A percentile compares a stretch with the other conserved stretches of the same genome.
These are phyloP conservation scores for Cololabis saira DNA, from an alignment of 2,113 vertebrate genomes.

Conservation along the genomic window DNA sequence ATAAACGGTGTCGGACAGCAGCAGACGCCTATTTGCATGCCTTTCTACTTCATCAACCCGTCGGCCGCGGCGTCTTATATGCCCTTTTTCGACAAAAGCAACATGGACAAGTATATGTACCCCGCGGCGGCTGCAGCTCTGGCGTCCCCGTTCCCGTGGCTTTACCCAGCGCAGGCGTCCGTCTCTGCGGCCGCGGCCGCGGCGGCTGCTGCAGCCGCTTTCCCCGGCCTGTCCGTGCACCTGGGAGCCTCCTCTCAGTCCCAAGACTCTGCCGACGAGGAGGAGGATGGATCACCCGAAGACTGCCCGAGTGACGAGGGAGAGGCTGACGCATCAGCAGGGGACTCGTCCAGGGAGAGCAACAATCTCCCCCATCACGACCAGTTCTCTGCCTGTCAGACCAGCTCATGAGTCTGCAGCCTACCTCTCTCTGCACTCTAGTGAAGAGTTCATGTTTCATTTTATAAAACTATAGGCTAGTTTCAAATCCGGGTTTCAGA, in stretches of 20 bases:
- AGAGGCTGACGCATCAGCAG: conserved; percentile 47
- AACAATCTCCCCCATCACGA: conserved; percentile 57
- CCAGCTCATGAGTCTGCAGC: conserved; percentile 58
- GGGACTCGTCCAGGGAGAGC: conserved; percentile 59
- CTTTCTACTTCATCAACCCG: conserved; percentile 92
- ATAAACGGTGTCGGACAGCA: conserved; percentile 87
- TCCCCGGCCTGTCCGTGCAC: conserved; percentile 82
- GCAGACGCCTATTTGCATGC: conserved; percentile 91
- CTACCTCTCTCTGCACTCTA: conserved; percentile 45
- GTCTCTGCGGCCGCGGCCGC: conserved; percentile 74
- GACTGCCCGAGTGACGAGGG: conserved; percentile 67
- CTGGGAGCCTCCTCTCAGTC: conserved; percentile 55
- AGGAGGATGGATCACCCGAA: conserved; percentile 62
- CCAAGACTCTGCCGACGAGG: conserved; percentile 64
- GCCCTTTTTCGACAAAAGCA: conserved; percentile 89
- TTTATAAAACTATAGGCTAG: conserved; percentile 15
- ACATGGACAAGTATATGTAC: conserved; percentile 90
- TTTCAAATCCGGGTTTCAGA: conserved; percentile 56
- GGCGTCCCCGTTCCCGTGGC: conserved; percentile 85
- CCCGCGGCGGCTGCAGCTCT: conserved; percentile 81
- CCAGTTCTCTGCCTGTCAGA: conserved; percentile 64
- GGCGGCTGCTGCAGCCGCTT: conserved; percentile 78
- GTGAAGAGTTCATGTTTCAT: conserved; percentile 39
- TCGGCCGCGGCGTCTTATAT: conserved; percentile 90
- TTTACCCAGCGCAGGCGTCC: conserved; percentile 85